These are phyloP conservation scores for Tetramorium simillimum DNA, from an alignment of 1,140 invertebrate species.

Conservation along the genomic window DNA sequence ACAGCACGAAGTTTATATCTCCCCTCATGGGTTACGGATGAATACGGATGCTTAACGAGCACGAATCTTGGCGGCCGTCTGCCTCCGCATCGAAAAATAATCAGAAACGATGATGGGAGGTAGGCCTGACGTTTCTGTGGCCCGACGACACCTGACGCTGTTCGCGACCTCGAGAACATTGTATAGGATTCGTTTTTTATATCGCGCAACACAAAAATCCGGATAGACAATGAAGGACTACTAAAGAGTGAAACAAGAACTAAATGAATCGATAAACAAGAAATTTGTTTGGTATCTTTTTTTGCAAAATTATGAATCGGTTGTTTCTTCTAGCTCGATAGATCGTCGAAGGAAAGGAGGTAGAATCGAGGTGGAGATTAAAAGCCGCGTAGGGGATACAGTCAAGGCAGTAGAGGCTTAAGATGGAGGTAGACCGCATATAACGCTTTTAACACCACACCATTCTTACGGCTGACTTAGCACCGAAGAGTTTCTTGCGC, in stretches of 20 bases:
- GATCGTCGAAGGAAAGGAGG: background rate
- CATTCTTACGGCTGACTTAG: constrained; percentile 28
- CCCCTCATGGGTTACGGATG: background rate
- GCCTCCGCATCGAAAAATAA: constrained; percentile 29
- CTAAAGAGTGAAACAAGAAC: background rate
- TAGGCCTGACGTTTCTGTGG: background rate
- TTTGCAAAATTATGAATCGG: background rate
- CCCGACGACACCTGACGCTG: background rate
- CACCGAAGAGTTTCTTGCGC: constrained; percentile 46
- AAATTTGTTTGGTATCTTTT: background rate
- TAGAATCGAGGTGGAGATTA: background rate
- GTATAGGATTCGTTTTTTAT: constrained; percentile 17
- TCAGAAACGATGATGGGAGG: constrained; percentile 39
- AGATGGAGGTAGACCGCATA: constrained; percentile 23
- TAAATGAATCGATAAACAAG: constrained; percentile 3
- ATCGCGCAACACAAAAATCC: background rate
- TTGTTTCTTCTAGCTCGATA: background rate
- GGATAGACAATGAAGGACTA: background rate
- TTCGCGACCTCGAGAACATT: background rate
- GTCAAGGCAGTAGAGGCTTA: background rate
- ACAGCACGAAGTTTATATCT: constrained; percentile 14
- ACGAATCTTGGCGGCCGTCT: constrained; percentile 20
- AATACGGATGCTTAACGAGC: constrained; percentile 42
- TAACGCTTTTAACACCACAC: constrained; percentile 5
- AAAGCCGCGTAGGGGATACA: background rate